Conservation (phyloP, 2,888 invertebrate genomes). For the Ashinkailepas kermadecensis region DNA sequence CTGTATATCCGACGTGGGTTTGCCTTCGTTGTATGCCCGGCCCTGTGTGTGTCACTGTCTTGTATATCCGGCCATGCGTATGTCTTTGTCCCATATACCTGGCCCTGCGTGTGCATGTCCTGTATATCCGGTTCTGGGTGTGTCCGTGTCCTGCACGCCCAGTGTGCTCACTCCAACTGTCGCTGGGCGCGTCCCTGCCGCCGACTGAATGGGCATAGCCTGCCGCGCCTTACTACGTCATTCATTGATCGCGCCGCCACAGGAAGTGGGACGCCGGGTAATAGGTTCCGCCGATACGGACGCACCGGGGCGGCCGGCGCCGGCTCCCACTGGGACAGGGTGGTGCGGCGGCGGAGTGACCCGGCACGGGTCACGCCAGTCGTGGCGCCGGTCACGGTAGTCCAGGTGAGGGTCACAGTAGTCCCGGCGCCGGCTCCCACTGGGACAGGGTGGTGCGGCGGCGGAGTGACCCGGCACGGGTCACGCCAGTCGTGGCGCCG, state of each 20-base stretch:
- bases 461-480: no score
- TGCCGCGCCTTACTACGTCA: constrained; percentile 20
- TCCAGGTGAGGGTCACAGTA: no score
- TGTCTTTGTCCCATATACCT: no score
- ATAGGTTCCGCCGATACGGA: constrained; percentile 9
- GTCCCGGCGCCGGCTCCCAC: no score
- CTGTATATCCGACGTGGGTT: no score
- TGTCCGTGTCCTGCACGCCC: not conserved
- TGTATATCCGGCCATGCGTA: no score
- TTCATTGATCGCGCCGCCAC: constrained; percentile 18
- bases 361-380: not conserved
- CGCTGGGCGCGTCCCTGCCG: not conserved
- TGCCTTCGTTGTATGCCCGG: no score
- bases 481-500: no score
- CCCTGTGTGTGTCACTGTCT: no score
- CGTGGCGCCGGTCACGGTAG: not conserved
- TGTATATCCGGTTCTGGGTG: no score
- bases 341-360: not conserved
- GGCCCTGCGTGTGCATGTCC: no score
- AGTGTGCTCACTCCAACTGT: not conserved
- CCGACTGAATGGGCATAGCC: constrained; percentile 6
- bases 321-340: not conserved
- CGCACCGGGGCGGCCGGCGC: not conserved
- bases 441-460: no score
- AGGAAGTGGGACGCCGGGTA: constrained; percentile 12